Evolutionary conservation across 2,113 vertebrate species (phyloP).

Genomic region (Oostethus manadensis): DNA sequence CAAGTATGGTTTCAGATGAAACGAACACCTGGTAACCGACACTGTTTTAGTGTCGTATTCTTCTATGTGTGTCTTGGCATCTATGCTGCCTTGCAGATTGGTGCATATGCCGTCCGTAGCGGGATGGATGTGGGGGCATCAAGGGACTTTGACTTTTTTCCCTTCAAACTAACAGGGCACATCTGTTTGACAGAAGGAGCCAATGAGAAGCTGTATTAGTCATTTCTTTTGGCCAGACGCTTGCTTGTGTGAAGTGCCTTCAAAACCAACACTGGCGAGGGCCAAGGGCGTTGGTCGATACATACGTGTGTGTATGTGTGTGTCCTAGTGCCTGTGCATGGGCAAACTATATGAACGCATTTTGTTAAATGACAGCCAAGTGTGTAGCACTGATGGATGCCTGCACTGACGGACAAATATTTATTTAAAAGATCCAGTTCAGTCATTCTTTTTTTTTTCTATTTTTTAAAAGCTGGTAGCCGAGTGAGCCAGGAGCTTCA

Average conservation of each 20-base stretch:
- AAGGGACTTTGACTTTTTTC: constrained; percentile 33
- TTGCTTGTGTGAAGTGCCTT: constrained; percentile 65
- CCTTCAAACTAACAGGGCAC: constrained; percentile 58
- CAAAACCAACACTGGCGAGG: constrained; percentile 61
- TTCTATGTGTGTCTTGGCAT: background rate
- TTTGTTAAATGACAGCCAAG: background rate
- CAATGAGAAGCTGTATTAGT: constrained; percentile 67
- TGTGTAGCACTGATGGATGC: background rate
- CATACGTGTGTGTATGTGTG: constrained; percentile 49
- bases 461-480: constrained; percentile 80
- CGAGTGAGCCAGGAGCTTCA: constrained; percentile 90
- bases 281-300: constrained; percentile 64
- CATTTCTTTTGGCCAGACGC: constrained; percentile 68
- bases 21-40: no score
- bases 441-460: constrained; percentile 17
- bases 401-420: constrained; percentile 7
- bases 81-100: constrained; percentile 1
- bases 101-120: constrained; percentile 14
- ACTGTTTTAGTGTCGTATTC: background rate
- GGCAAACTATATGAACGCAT: background rate
- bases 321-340: constrained; percentile 7
- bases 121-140: constrained; percentile 39
- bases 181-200: constrained; percentile 63
- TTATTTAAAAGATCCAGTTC: background rate
- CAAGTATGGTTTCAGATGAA: no score